Percentiles rank a stretch among this genome's conserved stretches.
These are phyloP conservation scores for Notothenia rossii DNA, from an alignment of 2,113 vertebrate species.

Conservation along the genomic window DNA sequence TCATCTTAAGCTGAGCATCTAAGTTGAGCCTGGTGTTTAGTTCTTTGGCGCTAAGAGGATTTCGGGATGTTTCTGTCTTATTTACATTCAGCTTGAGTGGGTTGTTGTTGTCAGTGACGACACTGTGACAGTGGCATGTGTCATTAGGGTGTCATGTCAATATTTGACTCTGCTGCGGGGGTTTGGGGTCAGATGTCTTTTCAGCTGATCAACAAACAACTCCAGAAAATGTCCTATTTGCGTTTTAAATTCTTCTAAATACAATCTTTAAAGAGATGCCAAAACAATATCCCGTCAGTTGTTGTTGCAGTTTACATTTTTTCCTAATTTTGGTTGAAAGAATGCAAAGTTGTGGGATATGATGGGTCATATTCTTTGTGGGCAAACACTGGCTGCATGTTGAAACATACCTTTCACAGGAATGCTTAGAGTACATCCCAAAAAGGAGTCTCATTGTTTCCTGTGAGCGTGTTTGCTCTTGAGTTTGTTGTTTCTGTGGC, in stretches of 20 bases:
- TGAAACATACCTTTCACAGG: slow-evolving; percentile 69
- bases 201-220: not conserved
- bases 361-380: slow-evolving; percentile 38
- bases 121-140: slow-evolving; percentile 49
- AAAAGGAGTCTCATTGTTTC: slow-evolving; percentile 38
- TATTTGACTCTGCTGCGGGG: slow-evolving; percentile 27
- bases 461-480: slow-evolving; percentile 40
- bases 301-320: not conserved
- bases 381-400: slow-evolving; percentile 47
- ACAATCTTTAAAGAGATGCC: not conserved
- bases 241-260: not conserved
- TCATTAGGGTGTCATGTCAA: slow-evolving; percentile 55
- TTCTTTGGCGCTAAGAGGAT: slow-evolving; percentile 15
- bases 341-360: not conserved
- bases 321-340: not conserved
- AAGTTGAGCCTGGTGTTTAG: slow-evolving; percentile 1
- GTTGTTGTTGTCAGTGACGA: slow-evolving; percentile 32
- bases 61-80: slow-evolving; percentile 23
- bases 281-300: not conserved
- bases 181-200: not conserved
- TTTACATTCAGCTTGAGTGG: not conserved
- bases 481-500: slow-evolving; percentile 13
- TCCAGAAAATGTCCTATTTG: not conserved
- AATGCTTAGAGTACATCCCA: slow-evolving; percentile 42
- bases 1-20: not conserved